These are phyloP conservation scores for Psilopogon haemacephalus DNA, from an alignment of 2,113 vertebrate genomes.

Conservation along the genomic window DNA sequence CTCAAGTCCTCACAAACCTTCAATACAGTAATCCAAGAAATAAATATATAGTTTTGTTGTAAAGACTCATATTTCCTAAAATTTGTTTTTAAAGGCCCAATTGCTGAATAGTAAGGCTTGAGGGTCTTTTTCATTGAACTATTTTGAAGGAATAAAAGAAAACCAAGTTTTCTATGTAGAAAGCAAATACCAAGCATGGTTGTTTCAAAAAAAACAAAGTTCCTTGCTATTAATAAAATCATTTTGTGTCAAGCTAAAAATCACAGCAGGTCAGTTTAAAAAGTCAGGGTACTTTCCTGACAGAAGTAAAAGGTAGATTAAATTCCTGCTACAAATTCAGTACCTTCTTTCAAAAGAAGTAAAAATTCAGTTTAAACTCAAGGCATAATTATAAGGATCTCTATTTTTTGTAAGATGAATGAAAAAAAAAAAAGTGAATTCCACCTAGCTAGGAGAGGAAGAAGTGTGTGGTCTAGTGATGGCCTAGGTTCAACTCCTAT, in stretches of 20 bases:
- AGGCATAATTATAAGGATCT: not conserved
- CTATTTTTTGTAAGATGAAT: not conserved
- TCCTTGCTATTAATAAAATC: not conserved
- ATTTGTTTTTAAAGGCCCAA: slow-evolving; percentile 12
- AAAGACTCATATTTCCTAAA: not conserved
- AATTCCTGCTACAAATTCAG: not conserved
- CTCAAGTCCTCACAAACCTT: not conserved
- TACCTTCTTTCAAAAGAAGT: not conserved
- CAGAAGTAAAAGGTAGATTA: not conserved
- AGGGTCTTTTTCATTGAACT: not conserved
- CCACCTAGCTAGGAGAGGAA: not conserved
- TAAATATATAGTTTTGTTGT: slow-evolving; percentile 35
- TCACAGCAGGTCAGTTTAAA: not conserved
- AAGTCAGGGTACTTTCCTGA: not conserved
- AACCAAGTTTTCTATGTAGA: not conserved
- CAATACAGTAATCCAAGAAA: slow-evolving; percentile 37
- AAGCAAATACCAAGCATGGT: slow-evolving; percentile 1
- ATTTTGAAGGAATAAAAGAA: slow-evolving; percentile 23
- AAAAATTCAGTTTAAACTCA: not conserved
- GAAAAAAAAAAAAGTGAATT: not conserved
- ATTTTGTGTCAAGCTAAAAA: not conserved
- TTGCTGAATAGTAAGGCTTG: not conserved
- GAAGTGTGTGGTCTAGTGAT: not conserved
- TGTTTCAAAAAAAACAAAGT: not conserved
- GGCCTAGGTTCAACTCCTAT: not conserved